Evolutionary conservation across 2,888 invertebrate species (phyloP).

Genomic region (Pristionchus arcanus): DNA sequence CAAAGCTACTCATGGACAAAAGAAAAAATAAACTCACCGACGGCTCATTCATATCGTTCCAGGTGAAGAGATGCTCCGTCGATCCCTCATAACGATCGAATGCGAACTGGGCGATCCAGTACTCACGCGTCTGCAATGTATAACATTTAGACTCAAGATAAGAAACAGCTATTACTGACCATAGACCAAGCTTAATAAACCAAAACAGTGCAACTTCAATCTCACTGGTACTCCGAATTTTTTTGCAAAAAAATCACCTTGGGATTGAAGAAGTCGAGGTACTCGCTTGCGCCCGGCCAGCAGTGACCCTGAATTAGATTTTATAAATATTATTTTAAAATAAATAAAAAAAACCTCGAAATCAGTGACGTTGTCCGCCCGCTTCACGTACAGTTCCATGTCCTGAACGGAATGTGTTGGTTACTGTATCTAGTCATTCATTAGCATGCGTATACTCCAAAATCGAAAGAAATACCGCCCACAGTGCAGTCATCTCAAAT

Average conservation of each 20-base stretch:
- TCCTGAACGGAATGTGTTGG: slow-evolving; percentile 78
- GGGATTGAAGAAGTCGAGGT: slow-evolving; percentile 94
- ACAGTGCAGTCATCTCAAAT: no score
- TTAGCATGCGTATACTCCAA: no score
- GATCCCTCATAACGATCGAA: slow-evolving; percentile 85
- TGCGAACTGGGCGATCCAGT: slow-evolving; percentile 86
- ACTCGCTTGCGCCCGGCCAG: slow-evolving; percentile 95
- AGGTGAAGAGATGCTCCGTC: slow-evolving; percentile 82
- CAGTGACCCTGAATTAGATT: slow-evolving; percentile 88
- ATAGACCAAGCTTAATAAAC: no score
- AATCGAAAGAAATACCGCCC: no score
- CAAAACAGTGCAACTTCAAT: no score
- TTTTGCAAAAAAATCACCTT: slow-evolving; percentile 81
- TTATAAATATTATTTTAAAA: no score
- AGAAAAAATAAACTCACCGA: slow-evolving; percentile 85
- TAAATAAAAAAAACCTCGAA: slow-evolving; percentile 84
- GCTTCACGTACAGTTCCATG: slow-evolving; percentile 92
- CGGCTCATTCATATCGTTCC: slow-evolving; percentile 99
- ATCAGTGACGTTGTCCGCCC: slow-evolving; percentile 89
- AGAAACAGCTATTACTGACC: not conserved
- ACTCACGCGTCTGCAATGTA: slow-evolving; percentile 83
- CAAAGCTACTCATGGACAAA: no score
- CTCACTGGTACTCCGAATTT: no score
- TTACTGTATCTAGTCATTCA: no score
- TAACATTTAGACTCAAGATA: no score